A percentile compares a stretch with the other conserved stretches of the same genome.
Conservation (phyloP, 2,797 vertebrate genomes). For the Thaleichthys pacificus region DNA sequence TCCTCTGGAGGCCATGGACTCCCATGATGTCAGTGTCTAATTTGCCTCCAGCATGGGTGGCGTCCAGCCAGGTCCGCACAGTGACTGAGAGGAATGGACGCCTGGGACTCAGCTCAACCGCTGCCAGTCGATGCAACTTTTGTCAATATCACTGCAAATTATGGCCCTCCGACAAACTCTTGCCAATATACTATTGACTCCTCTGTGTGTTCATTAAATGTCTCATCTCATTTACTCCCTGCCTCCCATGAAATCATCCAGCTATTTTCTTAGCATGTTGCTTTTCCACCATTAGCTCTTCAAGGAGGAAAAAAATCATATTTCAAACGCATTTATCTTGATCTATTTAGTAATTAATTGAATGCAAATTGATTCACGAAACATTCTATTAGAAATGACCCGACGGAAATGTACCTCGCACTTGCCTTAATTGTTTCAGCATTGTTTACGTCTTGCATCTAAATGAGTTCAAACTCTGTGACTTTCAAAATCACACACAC, state of each 20-base stretch:
- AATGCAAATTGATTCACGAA: slow-evolving; percentile 1
- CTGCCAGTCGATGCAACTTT: slow-evolving; percentile 13
- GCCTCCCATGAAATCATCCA: background rate
- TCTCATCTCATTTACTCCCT: slow-evolving; percentile 9
- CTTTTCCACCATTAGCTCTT: slow-evolving; percentile 1
- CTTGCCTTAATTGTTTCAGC: too few species aligned
- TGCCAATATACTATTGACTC: slow-evolving; percentile 22
- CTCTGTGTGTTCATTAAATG: slow-evolving; percentile 16
- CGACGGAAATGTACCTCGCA: background rate
- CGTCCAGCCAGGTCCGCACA: slow-evolving; percentile 31
- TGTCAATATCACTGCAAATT: slow-evolving; percentile 12
- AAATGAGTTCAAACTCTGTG: too few species aligned
- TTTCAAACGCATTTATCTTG: background rate
- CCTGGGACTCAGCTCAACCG: slow-evolving; percentile 28
- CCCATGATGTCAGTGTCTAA: slow-evolving; percentile 31
- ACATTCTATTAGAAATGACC: slow-evolving; percentile 8
- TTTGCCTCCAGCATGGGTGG: slow-evolving; percentile 37
- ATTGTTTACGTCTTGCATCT: too few species aligned
- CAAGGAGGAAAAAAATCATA: background rate
- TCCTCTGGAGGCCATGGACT: background rate
- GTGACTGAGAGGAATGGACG: slow-evolving; percentile 36
- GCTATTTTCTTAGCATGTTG: slow-evolving; percentile 8
- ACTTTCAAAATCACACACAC: too few species aligned
- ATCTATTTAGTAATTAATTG: background rate
- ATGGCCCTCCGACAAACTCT: slow-evolving; percentile 11